Percentiles rank a stretch among this genome's conserved stretches.
Conservation (phyloP, 2,888 invertebrate genomes). For the Drosophila longiperda region DNA sequence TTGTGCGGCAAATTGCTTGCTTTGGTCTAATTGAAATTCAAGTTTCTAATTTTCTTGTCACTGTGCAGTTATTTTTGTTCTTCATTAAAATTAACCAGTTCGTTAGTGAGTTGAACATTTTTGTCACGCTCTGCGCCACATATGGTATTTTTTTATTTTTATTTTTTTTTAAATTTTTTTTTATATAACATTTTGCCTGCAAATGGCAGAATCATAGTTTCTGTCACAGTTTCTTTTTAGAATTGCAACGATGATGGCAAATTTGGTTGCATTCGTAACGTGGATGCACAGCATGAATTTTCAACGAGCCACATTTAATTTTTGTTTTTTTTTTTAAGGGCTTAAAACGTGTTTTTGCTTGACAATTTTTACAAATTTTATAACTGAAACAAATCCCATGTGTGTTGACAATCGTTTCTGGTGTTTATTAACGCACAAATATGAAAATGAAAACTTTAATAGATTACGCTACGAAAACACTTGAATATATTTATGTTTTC, state of each 20-base stretch:
- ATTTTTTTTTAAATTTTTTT: neutral
- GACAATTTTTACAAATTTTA: neutral
- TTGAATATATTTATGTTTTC: neutral
- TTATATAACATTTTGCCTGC: neutral
- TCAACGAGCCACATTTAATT: neutral
- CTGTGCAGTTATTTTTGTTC: neutral
- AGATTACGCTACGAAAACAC: neutral
- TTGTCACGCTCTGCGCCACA: slow-evolving; percentile 1
- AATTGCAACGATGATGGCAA: neutral
- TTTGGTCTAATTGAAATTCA: slow-evolving; percentile 42
- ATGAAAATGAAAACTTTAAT: neutral
- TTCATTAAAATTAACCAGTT: slow-evolving; percentile 24
- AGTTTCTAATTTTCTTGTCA: neutral
- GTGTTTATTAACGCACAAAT: neutral
- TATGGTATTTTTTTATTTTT: neutral
- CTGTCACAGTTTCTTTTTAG: neutral
- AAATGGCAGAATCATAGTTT: neutral
- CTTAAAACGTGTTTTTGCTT: neutral
- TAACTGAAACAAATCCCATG: neutral
- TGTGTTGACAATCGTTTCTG: neutral
- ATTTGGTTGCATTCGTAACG: neutral
- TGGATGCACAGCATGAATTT: neutral
- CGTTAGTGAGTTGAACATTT: neutral
- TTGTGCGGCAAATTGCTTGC: slow-evolving; percentile 36
- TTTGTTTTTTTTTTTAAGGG: neutral